These are phyloP conservation scores for Falco cherrug DNA, from an alignment of 2,797 vertebrate species.

Conservation along the genomic window DNA sequence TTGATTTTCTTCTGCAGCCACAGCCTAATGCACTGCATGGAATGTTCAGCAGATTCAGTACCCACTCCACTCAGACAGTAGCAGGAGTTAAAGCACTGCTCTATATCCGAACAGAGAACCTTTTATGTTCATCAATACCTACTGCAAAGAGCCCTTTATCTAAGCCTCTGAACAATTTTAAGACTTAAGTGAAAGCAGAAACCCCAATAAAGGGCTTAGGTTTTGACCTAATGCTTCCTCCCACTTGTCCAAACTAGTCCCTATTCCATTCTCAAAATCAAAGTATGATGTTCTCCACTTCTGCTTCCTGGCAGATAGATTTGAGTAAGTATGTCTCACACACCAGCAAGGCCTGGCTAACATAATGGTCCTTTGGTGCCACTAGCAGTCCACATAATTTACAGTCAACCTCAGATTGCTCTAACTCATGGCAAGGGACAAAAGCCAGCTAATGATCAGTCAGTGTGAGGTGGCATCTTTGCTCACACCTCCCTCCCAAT, in stretches of 20 bases:
- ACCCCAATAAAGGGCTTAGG: background rate
- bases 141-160: background rate
- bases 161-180: background rate
- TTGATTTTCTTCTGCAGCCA: background rate
- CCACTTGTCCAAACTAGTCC: background rate
- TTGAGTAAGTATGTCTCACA: background rate
- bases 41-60: background rate
- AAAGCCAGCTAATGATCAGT: conserved; percentile 61
- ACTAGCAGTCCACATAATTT: conserved; percentile 25
- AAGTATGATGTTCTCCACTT: background rate
- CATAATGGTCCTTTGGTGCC: conserved; percentile 2
- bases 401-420: conserved; percentile 19
- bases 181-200: background rate
- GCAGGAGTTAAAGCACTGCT: background rate
- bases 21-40: background rate
- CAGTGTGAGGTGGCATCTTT: conserved; percentile 53
- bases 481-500: conserved; percentile 66
- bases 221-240: background rate
- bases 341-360: background rate
- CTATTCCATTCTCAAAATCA: background rate
- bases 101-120: background rate
- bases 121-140: background rate
- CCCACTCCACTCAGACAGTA: background rate
- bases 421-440: conserved; percentile 29
- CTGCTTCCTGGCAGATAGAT: background rate